Base-by-base conservation (phyloP, 2,888 invertebrate species). In the Incurvaria masculella region DNA sequence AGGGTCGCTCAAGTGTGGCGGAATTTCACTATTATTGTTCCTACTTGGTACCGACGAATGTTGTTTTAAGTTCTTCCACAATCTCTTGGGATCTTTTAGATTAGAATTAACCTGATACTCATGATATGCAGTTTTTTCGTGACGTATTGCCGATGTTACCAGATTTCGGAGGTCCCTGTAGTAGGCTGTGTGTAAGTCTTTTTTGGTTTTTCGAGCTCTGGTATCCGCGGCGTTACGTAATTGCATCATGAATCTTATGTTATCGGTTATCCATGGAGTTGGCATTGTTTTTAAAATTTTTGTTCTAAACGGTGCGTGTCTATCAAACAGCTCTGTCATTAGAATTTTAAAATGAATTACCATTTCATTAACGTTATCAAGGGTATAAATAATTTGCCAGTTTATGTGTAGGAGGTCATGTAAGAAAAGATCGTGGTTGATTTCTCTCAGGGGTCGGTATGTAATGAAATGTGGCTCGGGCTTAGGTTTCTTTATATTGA, bases 241-340 rank as follows among this genome's bases (percentile, higher is more conserved):
- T 5, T 17, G 4, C 19, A 44, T 44, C 44, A 44, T 44, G 3
- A 21, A 19, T 16, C 33, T 44, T 2, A 44, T 44, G 18, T 19
- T 44, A 14, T 44, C 44, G 17, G 44, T 44, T 16, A 44, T 17
- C 44, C 44, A 44, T 14, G 44, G 44, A 14, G 10, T 18, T 16
- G 44, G 17, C 14, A 5, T 21, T 23, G 23, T 5, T 26, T 23
- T 44, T 44, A 26, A 5, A 16, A 17, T 23, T 16, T 33, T 33
- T 14, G 27, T 44, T 10, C 16, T 17, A 18, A 23, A 6, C 2
- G 44, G 44, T 27, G 44, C 44, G 18, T 44, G 44, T 23, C 11
- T 44, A 21, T 44, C 44, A 27, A 18, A 44, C 4, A 44, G 27
- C 8, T 33, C 33, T 11, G 14, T 8, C 4, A 33, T 4, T 33